Percentiles rank a stretch among this genome's conserved stretches.
Conservation (phyloP, 2,797 vertebrate species). For the Megaceryle alcyon region DNA sequence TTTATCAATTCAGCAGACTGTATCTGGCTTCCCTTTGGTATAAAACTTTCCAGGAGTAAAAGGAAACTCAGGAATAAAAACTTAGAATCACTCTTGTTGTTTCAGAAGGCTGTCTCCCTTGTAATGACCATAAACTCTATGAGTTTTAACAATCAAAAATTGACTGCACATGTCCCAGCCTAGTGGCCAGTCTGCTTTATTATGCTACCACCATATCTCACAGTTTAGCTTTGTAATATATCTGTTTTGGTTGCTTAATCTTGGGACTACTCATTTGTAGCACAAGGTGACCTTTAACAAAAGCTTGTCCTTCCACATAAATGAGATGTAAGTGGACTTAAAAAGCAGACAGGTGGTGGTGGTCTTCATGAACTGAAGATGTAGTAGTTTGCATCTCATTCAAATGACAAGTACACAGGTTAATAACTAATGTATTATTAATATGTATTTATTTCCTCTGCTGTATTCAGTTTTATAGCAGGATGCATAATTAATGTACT, state of each 20-base stretch:
- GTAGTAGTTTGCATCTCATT: conserved; percentile 61
- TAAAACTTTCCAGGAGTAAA: neutral
- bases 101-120: neutral
- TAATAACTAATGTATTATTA: conserved; percentile 79
- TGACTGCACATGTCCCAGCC: neutral
- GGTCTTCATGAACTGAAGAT: conserved; percentile 31
- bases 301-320: neutral
- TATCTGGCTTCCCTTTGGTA: neutral
- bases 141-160: neutral
- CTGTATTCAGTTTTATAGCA: conserved; percentile 73
- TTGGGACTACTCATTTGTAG: neutral
- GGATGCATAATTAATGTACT: conserved; percentile 79
- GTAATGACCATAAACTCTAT: neutral
- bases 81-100: neutral
- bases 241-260: neutral
- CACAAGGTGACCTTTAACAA: neutral
- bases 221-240: neutral
- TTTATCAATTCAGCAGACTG: neutral
- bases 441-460: conserved; percentile 74
- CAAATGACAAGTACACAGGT: conserved; percentile 70
- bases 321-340: conserved; percentile 14
- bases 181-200: neutral
- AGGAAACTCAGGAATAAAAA: neutral
- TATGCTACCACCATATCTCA: neutral
- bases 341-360: neutral